A percentile compares a stretch with the other conserved stretches of the same genome.
Evolutionary conservation across 1,140 invertebrate genomes (phyloP).

Genomic region (Heliconius nattereri): DNA sequence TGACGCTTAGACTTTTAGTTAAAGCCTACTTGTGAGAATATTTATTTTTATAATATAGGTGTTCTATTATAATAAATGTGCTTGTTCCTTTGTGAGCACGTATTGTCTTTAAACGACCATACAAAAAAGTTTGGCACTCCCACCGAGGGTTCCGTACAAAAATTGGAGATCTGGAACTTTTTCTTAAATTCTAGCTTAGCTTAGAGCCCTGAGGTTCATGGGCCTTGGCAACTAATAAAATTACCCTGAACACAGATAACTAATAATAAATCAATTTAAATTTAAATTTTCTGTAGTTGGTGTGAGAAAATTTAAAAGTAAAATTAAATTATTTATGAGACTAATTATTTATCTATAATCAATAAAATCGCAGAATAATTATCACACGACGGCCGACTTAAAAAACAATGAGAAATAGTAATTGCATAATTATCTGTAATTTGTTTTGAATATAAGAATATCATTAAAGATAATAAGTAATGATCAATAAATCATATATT

Average conservation of each 20-base stretch:
- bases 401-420: constrained; percentile 8
- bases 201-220: no score
- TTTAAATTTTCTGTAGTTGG: not conserved
- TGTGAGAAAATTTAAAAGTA: not conserved
- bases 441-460: not conserved
- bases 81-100: no score
- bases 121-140: not conserved
- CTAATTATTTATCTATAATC: not conserved
- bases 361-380: not conserved
- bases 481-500: not conserved
- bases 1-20: no score
- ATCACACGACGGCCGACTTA: constrained; percentile 11
- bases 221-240: not conserved
- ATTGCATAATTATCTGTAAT: not conserved
- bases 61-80: no score
- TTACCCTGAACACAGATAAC: not conserved
- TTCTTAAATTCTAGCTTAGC: no score
- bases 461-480: not conserved
- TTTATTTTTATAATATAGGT: no score
- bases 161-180: no score
- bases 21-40: no score
- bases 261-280: not conserved
- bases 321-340: not conserved
- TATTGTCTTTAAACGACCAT: not conserved
- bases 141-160: no score